Conservation (phyloP, 2,113 vertebrate genomes). For the Lophura nycthemera region DNA sequence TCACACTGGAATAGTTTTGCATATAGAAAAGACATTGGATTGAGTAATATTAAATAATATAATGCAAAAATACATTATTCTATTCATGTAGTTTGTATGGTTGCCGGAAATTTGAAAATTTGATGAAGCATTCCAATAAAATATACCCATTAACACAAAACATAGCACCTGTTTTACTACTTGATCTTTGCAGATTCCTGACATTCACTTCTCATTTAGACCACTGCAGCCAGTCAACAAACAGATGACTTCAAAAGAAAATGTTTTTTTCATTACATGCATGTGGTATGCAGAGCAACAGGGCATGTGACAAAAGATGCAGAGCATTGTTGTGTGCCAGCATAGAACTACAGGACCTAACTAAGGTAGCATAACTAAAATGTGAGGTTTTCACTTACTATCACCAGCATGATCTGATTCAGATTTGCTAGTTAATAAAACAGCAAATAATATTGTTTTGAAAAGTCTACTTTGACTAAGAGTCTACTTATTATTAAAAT, state of each 20-base stretch:
- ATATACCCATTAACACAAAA: not conserved
- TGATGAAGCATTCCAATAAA: not conserved
- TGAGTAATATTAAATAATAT: not conserved
- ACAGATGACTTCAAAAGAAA: not conserved
- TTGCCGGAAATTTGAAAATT: not conserved
- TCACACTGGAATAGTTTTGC: not conserved
- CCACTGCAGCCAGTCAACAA: not conserved
- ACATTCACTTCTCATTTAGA: not conserved
- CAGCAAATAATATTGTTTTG: not conserved
- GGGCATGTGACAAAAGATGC: not conserved
- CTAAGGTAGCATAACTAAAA: not conserved
- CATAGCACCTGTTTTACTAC: not conserved
- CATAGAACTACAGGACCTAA: not conserved
- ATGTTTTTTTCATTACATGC: fast-evolving
- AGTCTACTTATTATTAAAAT: too few species aligned
- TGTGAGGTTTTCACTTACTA: not conserved
- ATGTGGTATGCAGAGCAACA: not conserved
- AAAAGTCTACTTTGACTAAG: not conserved
- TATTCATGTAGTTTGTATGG: not conserved
- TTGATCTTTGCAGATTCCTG: not conserved
- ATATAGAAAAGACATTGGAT: not conserved
- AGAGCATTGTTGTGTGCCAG: not conserved
- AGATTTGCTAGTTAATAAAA: not conserved
- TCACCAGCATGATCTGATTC: not conserved
- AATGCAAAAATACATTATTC: not conserved